Evolutionary conservation across 2,888 invertebrate species (phyloP).

Genomic region (Leptinotarsa peninsularis): DNA sequence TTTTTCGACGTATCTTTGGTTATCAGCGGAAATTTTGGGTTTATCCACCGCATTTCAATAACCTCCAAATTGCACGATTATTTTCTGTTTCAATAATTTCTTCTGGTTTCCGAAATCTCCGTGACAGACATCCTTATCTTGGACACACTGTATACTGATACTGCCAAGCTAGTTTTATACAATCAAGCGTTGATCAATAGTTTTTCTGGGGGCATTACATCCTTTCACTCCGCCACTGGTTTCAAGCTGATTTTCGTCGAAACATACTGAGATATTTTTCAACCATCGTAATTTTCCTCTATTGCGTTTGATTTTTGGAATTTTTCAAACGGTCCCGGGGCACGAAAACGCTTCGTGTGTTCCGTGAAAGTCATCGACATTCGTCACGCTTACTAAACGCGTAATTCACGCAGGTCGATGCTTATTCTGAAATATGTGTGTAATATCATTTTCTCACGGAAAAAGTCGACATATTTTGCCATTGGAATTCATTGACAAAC

Average conservation of each 20-base stretch:
- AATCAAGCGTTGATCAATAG: too few species aligned
- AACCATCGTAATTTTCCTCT: background rate
- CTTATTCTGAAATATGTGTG: background rate
- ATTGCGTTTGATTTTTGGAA: background rate
- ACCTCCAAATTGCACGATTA: too few species aligned
- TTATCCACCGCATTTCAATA: too few species aligned
- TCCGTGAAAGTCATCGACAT: constrained; percentile 9
- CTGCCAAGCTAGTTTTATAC: too few species aligned
- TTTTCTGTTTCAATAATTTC: too few species aligned
- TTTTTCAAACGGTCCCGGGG: background rate
- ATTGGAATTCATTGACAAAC: background rate
- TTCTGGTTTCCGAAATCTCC: too few species aligned
- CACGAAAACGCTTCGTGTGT: background rate
- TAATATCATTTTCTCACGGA: background rate
- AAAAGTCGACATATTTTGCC: background rate
- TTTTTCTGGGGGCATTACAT: too few species aligned
- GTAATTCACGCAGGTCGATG: background rate
- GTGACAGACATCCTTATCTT: too few species aligned
- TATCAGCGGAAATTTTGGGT: too few species aligned
- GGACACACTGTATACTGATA: too few species aligned
- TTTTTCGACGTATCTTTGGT: too few species aligned
- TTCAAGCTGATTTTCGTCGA: background rate
- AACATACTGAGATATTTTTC: background rate
- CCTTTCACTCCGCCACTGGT: background rate
- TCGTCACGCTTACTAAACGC: constrained; percentile 12